These are phyloP conservation scores for Melanostoma scalare DNA, from an alignment of 2,888 invertebrate species.

Conservation along the genomic window DNA sequence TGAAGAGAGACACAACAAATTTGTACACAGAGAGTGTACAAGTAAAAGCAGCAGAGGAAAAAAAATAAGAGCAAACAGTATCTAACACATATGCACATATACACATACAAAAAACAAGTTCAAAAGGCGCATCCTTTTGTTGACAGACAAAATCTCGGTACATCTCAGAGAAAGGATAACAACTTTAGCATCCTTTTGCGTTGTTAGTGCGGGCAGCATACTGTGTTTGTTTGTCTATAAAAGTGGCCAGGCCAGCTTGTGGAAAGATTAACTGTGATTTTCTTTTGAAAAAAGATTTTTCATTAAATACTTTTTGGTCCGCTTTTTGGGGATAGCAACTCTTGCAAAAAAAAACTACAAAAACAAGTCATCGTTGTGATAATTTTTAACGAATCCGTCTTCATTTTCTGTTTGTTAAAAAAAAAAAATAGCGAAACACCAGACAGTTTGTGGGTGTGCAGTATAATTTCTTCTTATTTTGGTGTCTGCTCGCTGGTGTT, in stretches of 20 bases:
- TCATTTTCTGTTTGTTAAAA: slow-evolving; percentile 28
- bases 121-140: slow-evolving; percentile 70
- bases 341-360: slow-evolving; percentile 17
- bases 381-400: slow-evolving; percentile 52
- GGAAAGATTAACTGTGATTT: slow-evolving; percentile 54
- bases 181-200: slow-evolving; percentile 44
- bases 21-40: slow-evolving; percentile 50
- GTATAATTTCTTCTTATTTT: neutral
- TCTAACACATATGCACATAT: slow-evolving; percentile 13
- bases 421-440: neutral
- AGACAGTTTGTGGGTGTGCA: slow-evolving; percentile 35
- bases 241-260: slow-evolving; percentile 23
- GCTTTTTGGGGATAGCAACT: slow-evolving; percentile 10
- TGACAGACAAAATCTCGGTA: slow-evolving; percentile 57
- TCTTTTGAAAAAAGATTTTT: slow-evolving; percentile 2
- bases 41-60: neutral
- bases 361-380: slow-evolving; percentile 37
- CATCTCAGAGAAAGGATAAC: slow-evolving; percentile 44
- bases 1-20: slow-evolving; percentile 55
- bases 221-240: slow-evolving; percentile 33
- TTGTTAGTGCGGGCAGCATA: slow-evolving; percentile 23
- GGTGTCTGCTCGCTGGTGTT: slow-evolving; percentile 34
- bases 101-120: slow-evolving; percentile 10
- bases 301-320: slow-evolving; percentile 28
- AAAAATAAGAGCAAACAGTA: slow-evolving; percentile 55